Conservation (phyloP, 1,140 invertebrate species). For the Hesperophylax magnus region DNA sequence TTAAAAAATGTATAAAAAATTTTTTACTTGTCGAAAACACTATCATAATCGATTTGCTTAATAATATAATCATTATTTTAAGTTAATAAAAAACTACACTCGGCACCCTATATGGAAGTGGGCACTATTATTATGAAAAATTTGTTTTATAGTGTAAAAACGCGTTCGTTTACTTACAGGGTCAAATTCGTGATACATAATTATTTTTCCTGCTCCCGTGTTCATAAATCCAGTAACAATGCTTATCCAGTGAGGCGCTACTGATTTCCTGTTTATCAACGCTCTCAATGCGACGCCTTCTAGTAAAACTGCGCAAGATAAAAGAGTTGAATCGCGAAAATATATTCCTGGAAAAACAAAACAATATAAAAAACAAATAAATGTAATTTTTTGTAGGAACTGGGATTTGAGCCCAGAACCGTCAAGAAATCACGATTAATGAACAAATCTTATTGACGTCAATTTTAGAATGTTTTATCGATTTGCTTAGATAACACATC, state of each 20-base stretch:
- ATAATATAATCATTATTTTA: too few relatives aligned
- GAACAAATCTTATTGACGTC: too few relatives aligned
- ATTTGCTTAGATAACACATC: too few relatives aligned
- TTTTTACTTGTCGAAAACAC: too few relatives aligned
- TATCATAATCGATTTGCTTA: too few relatives aligned
- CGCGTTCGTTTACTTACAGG: constrained; percentile 47
- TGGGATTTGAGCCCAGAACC: constrained; percentile 84
- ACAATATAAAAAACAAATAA: background rate
- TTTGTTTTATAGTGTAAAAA: too few relatives aligned
- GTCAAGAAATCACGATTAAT: too few relatives aligned
- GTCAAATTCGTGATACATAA: constrained; percentile 46
- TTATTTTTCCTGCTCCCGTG: constrained; percentile 37
- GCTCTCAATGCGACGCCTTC: constrained; percentile 22
- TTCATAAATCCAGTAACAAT: constrained; percentile 15
- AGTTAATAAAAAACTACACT: too few relatives aligned
- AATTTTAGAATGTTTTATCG: too few relatives aligned
- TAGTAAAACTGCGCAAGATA: constrained; percentile 26
- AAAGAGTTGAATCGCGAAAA: constrained; percentile 27
- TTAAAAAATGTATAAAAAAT: too few relatives aligned
- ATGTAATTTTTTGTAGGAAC: constrained; percentile 72
- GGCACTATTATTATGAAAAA: too few relatives aligned
- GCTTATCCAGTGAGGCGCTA: constrained; percentile 19
- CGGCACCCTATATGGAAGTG: too few relatives aligned
- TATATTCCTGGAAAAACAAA: constrained; percentile 38
- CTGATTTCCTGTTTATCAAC: background rate